These are phyloP conservation scores for Alloscopus bannaensis DNA, from an alignment of 2,888 invertebrate species.

Conservation along the genomic window DNA sequence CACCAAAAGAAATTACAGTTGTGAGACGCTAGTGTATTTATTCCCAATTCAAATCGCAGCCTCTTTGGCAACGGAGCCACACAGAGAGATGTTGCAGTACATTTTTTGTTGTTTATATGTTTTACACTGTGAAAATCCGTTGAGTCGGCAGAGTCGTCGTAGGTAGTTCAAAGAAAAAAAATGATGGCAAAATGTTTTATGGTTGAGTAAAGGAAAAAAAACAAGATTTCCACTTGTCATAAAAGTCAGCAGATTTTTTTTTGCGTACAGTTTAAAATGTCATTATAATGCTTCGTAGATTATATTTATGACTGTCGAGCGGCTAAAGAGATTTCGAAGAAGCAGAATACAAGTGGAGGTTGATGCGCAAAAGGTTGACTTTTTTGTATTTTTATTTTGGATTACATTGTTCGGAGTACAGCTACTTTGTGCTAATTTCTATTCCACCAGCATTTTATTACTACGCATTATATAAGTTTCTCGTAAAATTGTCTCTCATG, in stretches of 20 bases:
- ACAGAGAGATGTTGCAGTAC: no score
- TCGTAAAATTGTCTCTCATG: neutral
- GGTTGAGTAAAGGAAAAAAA: neutral
- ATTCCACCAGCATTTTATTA: neutral
- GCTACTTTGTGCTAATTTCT: neutral
- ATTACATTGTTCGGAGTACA: neutral
- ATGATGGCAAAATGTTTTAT: slow-evolving; percentile 10
- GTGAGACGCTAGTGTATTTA: no score
- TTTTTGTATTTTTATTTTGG: neutral
- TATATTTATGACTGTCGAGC: slow-evolving; percentile 17
- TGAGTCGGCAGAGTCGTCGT: no score
- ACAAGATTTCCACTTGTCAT: slow-evolving; percentile 24
- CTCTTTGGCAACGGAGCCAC: no score
- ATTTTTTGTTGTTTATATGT: no score
- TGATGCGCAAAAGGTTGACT: neutral
- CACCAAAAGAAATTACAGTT: no score
- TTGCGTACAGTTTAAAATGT: slow-evolving; percentile 19
- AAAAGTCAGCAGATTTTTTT: slow-evolving; percentile 22
- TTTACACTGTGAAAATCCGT: no score
- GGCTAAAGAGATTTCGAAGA: neutral
- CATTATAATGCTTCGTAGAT: slow-evolving; percentile 15
- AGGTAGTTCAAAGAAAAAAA: neutral
- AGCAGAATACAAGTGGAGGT: no score
- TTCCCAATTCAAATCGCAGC: no score
- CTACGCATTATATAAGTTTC: neutral